Evolutionary conservation across 1,140 invertebrate species (phyloP), one percentile per base, ranked within the genome.

Genomic region (Caerostris darwini): DNA sequence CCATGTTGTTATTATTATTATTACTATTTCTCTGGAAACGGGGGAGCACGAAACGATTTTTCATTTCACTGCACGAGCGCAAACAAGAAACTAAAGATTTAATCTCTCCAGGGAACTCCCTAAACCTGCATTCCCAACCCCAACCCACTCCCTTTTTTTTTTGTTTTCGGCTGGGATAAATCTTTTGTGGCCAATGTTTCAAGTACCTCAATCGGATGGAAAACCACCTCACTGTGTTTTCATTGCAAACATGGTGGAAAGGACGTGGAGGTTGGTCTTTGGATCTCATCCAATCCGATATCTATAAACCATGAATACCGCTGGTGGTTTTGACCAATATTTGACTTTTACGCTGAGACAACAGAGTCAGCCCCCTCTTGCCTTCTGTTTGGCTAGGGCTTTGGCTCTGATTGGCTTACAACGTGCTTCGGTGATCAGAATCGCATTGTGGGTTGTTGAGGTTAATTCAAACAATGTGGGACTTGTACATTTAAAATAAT

Each of bases 121-220:
- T 67, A 14, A 81, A n/a, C 71, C 34, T 81, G 12, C 12, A n/a
- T n/a, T n/a, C 61, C 64, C 3, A 67, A n/a, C n/a, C n/a, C 64
- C 7, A 14, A 14, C 83, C 83, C 17, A 19, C n/a, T 8, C 19
- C 7, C 7, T 19, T 50, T 50, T 34, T 53, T 88, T 88, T 64
- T 34, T 10, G 12, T 64, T 64, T 88, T 54, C 10, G 59, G 83
- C 50, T 67, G 57, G 83, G 83, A n/a, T 64, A 88, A 88, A 88
- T 88, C 86, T 88, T 88, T 88, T 88, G 86, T 34, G 86, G 86
- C 86, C 58, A 88, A 88, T 88, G 86, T 88, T 88, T 88, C 86
- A 88, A 88, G 86, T 88, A 59, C 58, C 58, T 64, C 86, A 88
- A 88, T 88, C 86, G 58, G 86, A 88, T 64, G 19, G 86, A 61